These are phyloP conservation scores for Eleutherodactylus coqui DNA, from an alignment of 2,797 vertebrate species.

Conservation along the genomic window DNA sequence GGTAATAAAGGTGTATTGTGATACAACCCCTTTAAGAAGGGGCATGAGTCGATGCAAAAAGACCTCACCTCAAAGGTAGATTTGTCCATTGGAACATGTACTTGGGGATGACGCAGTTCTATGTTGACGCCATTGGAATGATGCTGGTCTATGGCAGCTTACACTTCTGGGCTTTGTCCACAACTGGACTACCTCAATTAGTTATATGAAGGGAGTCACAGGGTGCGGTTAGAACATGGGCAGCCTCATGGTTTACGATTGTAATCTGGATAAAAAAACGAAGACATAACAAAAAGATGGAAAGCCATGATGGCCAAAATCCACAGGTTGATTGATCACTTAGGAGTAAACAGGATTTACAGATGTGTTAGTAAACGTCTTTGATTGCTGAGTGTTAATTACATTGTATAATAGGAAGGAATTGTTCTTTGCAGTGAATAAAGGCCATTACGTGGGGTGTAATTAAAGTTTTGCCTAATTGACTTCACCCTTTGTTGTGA, in stretches of 20 bases:
- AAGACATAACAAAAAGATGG: too few relatives aligned
- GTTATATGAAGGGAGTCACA: neutral
- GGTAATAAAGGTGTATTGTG: too few relatives aligned
- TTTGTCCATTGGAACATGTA: neutral
- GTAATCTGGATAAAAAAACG: neutral
- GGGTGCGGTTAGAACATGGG: neutral
- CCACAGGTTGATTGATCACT: neutral
- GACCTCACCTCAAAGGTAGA: too few relatives aligned
- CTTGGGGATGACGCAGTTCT: too few relatives aligned
- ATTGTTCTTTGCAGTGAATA: constrained; percentile 38
- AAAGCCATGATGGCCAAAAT: neutral
- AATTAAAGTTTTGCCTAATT: constrained; percentile 49
- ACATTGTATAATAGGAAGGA: constrained; percentile 12
- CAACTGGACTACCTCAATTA: too few relatives aligned
- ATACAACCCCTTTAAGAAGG: too few relatives aligned
- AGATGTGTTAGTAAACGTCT: neutral
- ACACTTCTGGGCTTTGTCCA: too few relatives aligned
- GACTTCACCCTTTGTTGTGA: constrained; percentile 48
- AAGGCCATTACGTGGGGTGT: neutral
- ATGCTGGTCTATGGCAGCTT: too few relatives aligned
- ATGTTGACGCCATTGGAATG: too few relatives aligned
- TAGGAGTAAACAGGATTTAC: neutral
- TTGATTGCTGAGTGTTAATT: constrained; percentile 35
- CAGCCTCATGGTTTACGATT: neutral
- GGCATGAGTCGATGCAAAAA: too few relatives aligned